These are phyloP conservation scores for Omphaloscelis lunosa DNA, from an alignment of 2,888 invertebrate genomes.

Conservation along the genomic window DNA sequence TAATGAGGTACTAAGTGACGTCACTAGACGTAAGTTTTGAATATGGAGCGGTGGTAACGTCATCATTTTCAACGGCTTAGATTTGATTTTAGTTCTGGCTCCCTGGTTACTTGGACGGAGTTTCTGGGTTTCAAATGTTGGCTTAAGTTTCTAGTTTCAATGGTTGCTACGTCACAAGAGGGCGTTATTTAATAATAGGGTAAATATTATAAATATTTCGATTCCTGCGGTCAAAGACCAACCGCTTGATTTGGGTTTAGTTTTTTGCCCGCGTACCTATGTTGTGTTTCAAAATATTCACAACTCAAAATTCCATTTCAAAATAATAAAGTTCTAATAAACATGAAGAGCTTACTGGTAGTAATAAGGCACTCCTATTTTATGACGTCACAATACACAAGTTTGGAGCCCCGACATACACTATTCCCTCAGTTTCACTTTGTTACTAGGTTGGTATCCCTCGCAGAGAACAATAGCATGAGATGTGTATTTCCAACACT, in stretches of 20 bases:
- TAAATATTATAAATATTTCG: neutral
- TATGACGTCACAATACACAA: conserved; percentile 19
- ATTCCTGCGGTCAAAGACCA: neutral
- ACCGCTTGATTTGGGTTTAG: neutral
- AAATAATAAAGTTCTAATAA: conserved; percentile 15
- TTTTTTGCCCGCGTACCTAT: neutral
- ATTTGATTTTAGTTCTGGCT: conserved; percentile 20
- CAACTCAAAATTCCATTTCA: neutral
- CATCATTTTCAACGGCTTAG: conserved; percentile 10
- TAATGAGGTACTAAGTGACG: conserved; percentile 63
- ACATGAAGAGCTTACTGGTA: neutral
- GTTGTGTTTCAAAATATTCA: no score
- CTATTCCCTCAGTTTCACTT: conserved; percentile 24
- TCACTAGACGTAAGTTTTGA: conserved; percentile 51
- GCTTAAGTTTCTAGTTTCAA: neutral
- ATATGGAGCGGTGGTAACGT: conserved; percentile 27
- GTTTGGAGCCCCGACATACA: conserved; percentile 22
- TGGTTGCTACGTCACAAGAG: neutral
- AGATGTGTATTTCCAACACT: conserved; percentile 6
- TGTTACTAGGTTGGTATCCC: conserved; percentile 12
- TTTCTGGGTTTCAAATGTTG: neutral
- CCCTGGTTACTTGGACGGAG: neutral
- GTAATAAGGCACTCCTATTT: conserved; percentile 12
- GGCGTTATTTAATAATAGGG: neutral
- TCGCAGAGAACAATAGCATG: conserved; percentile 27